A percentile compares a stretch with the other conserved stretches of the same genome.
Conservation (phyloP, 2,797 vertebrate genomes). For the Gobionotothen gibberifrons region DNA sequence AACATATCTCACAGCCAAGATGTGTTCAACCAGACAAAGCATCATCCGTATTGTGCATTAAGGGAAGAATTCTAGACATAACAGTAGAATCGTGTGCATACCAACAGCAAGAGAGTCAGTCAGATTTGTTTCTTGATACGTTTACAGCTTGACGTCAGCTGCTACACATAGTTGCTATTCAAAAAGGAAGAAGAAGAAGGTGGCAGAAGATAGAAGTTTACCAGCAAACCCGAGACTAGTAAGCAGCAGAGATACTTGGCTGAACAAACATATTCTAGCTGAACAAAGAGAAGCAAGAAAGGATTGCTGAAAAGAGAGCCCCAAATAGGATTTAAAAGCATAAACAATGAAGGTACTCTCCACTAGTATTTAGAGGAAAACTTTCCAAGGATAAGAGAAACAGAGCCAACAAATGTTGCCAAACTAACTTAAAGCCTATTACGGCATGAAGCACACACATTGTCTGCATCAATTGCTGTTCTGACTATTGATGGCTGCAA, state of each 20-base stretch:
- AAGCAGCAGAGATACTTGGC: constrained; percentile 23
- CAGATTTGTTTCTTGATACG: neutral
- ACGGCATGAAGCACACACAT: constrained; percentile 13
- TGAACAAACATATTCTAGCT: constrained; percentile 15
- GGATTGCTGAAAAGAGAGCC: constrained; percentile 15
- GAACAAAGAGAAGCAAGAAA: constrained; percentile 12
- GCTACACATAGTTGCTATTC: neutral
- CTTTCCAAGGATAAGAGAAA: constrained; percentile 30
- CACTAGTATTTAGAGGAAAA: constrained; percentile 13
- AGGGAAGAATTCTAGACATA: neutral
- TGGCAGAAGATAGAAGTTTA: constrained; percentile 5
- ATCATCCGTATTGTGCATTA: constrained; percentile 4
- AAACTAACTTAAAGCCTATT: constrained; percentile 42
- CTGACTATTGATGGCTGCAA: constrained; percentile 16
- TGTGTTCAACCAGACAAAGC: neutral
- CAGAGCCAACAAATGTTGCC: constrained; percentile 27
- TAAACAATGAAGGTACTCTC: constrained; percentile 41
- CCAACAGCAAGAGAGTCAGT: neutral
- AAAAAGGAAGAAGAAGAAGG: neutral
- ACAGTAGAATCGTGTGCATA: neutral
- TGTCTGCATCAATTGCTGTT: neutral
- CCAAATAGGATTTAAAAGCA: constrained; percentile 25
- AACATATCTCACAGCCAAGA: constrained; percentile 1
- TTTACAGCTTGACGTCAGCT: neutral
- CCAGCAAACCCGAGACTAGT: constrained; percentile 2